phyloP scores from a whole-genome alignment of 2,113 vertebrate species.

The Monopterus albus region DNA sequence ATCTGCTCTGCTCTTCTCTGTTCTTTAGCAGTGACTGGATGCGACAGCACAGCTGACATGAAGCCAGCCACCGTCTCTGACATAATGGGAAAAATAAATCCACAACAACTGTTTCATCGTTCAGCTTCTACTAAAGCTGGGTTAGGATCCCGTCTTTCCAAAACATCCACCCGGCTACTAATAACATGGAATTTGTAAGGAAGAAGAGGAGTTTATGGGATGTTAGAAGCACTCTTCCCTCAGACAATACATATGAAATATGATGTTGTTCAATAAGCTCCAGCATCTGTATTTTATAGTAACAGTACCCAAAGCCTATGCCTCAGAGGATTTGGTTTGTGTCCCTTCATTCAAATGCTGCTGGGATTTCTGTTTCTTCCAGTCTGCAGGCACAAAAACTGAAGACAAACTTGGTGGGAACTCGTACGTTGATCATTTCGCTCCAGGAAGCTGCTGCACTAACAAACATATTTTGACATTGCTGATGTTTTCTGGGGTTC shows the following conservation, averaged over 20 bases:
- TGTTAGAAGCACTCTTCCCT: too few species aligned
- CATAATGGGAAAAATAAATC: conserved; percentile 2
- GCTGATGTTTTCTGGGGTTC: conserved; percentile 8
- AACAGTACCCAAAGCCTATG: too few species aligned
- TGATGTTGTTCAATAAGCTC: too few species aligned
- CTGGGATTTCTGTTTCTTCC: background rate
- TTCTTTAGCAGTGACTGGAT: background rate
- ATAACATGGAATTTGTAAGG: background rate
- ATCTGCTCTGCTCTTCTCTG: background rate
- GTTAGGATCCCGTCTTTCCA: too few species aligned
- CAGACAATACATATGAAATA: too few species aligned
- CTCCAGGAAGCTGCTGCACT: background rate
- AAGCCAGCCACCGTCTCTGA: conserved; percentile 15
- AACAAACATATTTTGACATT: conserved; percentile 19
- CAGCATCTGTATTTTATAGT: too few species aligned
- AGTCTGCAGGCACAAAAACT: background rate
- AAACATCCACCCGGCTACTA: background rate
- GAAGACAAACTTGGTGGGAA: background rate
- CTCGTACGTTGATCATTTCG: background rate
- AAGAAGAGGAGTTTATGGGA: too few species aligned
- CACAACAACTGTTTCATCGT: too few species aligned
- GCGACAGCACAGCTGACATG: background rate
- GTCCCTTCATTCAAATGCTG: background rate
- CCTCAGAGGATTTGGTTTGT: background rate
- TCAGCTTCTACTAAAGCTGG: too few species aligned